Evolutionary conservation across 2,888 invertebrate genomes (phyloP).

Genomic region (Ceraclea dissimilis): DNA sequence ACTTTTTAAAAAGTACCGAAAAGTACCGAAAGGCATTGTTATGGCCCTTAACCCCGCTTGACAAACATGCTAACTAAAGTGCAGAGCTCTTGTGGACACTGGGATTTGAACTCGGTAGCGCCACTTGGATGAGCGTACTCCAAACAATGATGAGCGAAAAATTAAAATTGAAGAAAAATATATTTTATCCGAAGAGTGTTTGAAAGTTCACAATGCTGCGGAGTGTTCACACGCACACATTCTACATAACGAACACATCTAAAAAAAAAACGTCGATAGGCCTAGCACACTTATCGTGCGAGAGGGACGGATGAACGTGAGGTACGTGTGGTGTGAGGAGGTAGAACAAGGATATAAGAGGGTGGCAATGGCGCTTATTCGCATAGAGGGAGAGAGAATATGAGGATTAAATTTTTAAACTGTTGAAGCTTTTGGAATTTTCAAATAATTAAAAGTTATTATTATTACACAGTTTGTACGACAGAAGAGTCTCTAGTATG

Average conservation of each 20-base stretch:
- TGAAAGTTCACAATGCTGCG: neutral
- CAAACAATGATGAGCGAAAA: no score
- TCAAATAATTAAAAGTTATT: conserved; percentile 1
- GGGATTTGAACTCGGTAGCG: no score
- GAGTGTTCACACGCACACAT: neutral
- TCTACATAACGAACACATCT: neutral
- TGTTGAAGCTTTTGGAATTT: neutral
- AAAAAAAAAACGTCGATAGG: neutral
- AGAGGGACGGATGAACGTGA: neutral
- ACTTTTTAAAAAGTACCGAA: no score
- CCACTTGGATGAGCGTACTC: no score
- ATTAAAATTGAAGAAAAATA: no score
- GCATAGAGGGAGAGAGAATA: neutral
- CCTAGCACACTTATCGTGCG: neutral
- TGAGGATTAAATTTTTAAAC: neutral
- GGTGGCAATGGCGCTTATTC: neutral
- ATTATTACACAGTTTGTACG: neutral
- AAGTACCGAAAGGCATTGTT: no score
- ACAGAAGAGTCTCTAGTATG: no score
- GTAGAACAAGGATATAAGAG: neutral
- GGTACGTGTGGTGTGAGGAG: neutral
- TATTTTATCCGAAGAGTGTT: no score
- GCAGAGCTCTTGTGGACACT: no score
- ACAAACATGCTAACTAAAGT: no score
- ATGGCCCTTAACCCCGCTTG: no score